Evolutionary conservation across 1,140 invertebrate genomes (phyloP), one percentile per base, ranked within the genome.

Genomic region (Rhopalosiphum maidis): DNA sequence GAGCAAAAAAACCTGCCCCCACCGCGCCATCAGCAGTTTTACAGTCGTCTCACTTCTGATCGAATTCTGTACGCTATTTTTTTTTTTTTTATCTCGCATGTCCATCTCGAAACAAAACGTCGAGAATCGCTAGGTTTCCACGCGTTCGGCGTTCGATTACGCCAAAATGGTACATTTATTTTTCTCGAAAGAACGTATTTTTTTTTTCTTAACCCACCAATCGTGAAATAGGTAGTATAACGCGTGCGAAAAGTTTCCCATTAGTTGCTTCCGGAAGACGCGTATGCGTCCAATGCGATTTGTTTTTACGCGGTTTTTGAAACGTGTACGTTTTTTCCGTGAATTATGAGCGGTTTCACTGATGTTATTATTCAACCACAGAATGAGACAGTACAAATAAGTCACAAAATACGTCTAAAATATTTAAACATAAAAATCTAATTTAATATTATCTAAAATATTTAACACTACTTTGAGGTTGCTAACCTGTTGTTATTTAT

Each of bases 11-110:
- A 46, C 60, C 30, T n/a, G 30, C 30, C 60, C 60, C 60, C 60
- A 15, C 30, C 60, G n/a, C 18, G 60, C 60, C 60, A n/a, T 68
- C 60, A 68, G 60, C 43, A 68, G 18, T 82, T 83, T 83, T 48
- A 43, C 43, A 51, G 9, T 51, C 77, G 77, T 37, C 91, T 41
- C n/a, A 51, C 46, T 88, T 90, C 43, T 35, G 43, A 91, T 91
- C 90, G 90, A 91, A 91, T 77, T 82, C 68, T 43, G 68, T 30
- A 23, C 37, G n/a, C n/a, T 91, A 60, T 90, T 48, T 35, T 77
- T 90, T 35, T 77, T 90, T 77, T 41, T 90, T 46, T 46, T 46
- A 46, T 37, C 41, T 90, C 37, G 11, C 89, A 86, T 86, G 85
- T 86, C 37, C 85, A 41, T 85, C 85, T 30, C 43, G 11, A 46